Conservation (phyloP, 2,888 invertebrate genomes). For the Leptopilina syphax region DNA sequence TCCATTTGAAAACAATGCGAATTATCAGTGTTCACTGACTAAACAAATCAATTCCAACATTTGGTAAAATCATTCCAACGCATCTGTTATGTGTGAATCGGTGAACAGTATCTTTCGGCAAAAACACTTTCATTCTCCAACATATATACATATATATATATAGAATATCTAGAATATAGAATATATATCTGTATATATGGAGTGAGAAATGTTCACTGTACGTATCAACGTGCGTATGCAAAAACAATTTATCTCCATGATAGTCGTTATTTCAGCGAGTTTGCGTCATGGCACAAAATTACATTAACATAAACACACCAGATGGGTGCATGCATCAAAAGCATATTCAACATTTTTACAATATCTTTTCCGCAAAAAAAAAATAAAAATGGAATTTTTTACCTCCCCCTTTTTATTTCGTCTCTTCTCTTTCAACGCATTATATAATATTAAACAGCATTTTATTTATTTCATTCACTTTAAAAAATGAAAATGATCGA, state of each 20-base stretch:
- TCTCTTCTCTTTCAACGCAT: too few relatives aligned
- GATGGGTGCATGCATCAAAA: constrained; percentile 44
- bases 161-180: too few relatives aligned
- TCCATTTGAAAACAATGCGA: too few relatives aligned
- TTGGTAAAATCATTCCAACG: too few relatives aligned
- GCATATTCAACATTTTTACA: constrained; percentile 34
- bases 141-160: too few relatives aligned
- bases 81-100: constrained; percentile 6
- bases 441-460: neutral
- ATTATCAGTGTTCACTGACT: too few relatives aligned
- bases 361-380: constrained; percentile 24
- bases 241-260: constrained; percentile 59
- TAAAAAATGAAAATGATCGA: too few relatives aligned
- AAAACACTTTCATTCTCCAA: neutral
- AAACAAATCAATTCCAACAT: too few relatives aligned
- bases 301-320: constrained; percentile 67
- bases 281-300: constrained; percentile 60
- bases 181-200: neutral
- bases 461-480: neutral
- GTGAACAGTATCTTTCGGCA: constrained; percentile 20
- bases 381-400: constrained; percentile 9
- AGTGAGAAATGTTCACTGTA: neutral
- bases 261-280: constrained; percentile 59
- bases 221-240: constrained; percentile 46
- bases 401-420: too few relatives aligned